phyloP scores from a whole-genome alignment of 2,113 vertebrate genomes.

The Argyrosomus japonicus region DNA sequence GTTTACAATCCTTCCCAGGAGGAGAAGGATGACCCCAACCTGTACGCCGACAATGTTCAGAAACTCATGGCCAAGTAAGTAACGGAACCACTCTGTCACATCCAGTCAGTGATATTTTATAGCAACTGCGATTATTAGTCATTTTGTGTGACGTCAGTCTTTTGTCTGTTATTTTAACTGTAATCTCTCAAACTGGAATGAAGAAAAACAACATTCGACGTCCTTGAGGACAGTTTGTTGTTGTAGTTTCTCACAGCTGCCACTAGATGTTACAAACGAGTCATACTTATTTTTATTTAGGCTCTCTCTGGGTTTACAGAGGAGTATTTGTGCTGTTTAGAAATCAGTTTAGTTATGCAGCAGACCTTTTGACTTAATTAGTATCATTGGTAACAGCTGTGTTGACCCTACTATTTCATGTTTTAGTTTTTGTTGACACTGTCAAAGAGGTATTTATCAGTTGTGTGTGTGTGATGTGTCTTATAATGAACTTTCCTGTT shows the following conservation, averaged over 20 bases:
- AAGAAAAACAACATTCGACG: too few relatives aligned
- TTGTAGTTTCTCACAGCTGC: not conserved
- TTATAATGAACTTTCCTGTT: not conserved
- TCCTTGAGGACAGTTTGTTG: not conserved
- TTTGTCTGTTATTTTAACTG: not conserved
- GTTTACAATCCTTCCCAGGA: constrained; percentile 88
- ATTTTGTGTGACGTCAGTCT: not conserved
- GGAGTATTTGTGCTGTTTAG: too few relatives aligned
- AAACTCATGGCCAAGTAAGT: constrained; percentile 91
- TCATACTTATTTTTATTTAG: not conserved
- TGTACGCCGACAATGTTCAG: constrained; percentile 92
- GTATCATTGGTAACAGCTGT: too few relatives aligned
- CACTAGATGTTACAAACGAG: not conserved
- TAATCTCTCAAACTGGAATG: not conserved
- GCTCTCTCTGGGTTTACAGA: too few relatives aligned
- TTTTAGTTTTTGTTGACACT: too few relatives aligned
- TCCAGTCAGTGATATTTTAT: not conserved
- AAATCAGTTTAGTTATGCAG: too few relatives aligned
- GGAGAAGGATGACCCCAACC: constrained; percentile 86
- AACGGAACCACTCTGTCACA: not conserved
- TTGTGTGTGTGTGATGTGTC: too few relatives aligned
- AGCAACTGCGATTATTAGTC: too few relatives aligned
- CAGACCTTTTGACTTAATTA: too few relatives aligned
- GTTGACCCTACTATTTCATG: too few relatives aligned
- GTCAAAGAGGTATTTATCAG: too few relatives aligned